These are phyloP conservation scores for Sarcophaga carnaria DNA, from an alignment of 2,888 invertebrate species.

Conservation along the genomic window DNA sequence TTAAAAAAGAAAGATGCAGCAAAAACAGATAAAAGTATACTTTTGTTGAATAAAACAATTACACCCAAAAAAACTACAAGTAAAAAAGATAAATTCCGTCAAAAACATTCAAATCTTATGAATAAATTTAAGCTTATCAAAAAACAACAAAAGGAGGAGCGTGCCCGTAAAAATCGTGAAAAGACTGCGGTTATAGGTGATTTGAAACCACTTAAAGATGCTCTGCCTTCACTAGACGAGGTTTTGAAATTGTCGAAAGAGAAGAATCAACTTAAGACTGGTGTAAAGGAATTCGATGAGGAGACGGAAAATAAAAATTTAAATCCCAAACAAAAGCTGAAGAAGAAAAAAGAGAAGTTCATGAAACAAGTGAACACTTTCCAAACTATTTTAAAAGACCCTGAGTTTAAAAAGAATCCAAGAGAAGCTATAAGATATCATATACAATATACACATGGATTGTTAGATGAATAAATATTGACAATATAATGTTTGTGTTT, in stretches of 20 bases:
- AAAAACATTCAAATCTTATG: constrained; percentile 77
- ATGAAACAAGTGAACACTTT: constrained; percentile 75
- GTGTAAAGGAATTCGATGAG: constrained; percentile 61
- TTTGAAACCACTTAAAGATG: constrained; percentile 78
- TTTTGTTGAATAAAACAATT: constrained; percentile 75
- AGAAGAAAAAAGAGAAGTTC: constrained; percentile 75
- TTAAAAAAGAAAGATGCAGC: background rate
- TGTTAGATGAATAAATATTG: constrained; percentile 60
- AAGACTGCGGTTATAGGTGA: constrained; percentile 78
- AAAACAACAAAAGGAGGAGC: constrained; percentile 76
- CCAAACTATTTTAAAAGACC: constrained; percentile 76
- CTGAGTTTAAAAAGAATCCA: constrained; percentile 78
- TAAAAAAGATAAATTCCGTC: constrained; percentile 78
- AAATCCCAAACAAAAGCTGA: constrained; percentile 76
- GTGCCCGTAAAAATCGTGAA: constrained; percentile 75
- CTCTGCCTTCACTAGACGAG: constrained; percentile 78
- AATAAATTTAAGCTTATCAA: constrained; percentile 76
- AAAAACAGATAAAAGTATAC: constrained; percentile 60
- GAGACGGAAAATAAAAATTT: constrained; percentile 59
- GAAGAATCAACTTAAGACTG: constrained; percentile 71
- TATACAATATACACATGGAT: constrained; percentile 77
- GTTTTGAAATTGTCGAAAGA: constrained; percentile 75
- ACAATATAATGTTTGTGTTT: background rate
- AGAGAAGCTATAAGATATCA: constrained; percentile 77
- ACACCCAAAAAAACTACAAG: constrained; percentile 73